Evolutionary conservation across 2,888 invertebrate species (phyloP).

Genomic region (Lysandra bellargus): DNA sequence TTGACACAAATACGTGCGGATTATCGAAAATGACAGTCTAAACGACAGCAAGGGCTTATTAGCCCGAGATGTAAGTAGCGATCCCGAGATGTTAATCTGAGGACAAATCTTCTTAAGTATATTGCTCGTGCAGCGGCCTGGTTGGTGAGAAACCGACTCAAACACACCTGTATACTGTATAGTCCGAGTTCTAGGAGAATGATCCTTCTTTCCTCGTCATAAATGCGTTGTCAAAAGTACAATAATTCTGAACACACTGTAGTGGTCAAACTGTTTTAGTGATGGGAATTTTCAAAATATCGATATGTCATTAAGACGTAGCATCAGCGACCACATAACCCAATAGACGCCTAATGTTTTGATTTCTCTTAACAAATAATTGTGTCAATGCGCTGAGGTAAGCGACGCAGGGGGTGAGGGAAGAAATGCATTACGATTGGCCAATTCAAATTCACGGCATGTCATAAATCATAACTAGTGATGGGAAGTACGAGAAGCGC

Average conservation of each 20-base stretch:
- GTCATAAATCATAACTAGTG: no score
- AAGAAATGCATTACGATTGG: no score
- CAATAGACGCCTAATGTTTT: no score
- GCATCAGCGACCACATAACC: no score
- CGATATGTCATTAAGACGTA: background rate
- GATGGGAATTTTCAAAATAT: slow-evolving; percentile 42
- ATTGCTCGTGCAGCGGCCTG: slow-evolving; percentile 36
- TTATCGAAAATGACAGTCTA: slow-evolving; percentile 41
- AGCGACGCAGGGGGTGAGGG: no score
- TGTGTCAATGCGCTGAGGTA: no score
- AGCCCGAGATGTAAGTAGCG: slow-evolving; percentile 41
- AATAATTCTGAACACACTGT: slow-evolving; percentile 42
- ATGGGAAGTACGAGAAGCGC: no score
- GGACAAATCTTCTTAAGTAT: slow-evolving; percentile 66
- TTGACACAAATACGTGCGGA: slow-evolving; percentile 40
- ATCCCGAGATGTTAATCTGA: slow-evolving; percentile 49
- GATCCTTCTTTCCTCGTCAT: background rate
- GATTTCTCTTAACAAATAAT: no score
- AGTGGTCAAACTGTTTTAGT: slow-evolving; percentile 61
- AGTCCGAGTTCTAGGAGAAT: background rate
- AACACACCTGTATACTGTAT: slow-evolving; percentile 59
- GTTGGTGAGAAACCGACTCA: slow-evolving; percentile 65
- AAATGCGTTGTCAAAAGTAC: background rate
- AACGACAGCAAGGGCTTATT: slow-evolving; percentile 38
- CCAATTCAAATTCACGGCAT: no score